These are phyloP conservation scores for Dryocosmus kuriphilus DNA, from an alignment of 2,888 invertebrate species.

Conservation along the genomic window DNA sequence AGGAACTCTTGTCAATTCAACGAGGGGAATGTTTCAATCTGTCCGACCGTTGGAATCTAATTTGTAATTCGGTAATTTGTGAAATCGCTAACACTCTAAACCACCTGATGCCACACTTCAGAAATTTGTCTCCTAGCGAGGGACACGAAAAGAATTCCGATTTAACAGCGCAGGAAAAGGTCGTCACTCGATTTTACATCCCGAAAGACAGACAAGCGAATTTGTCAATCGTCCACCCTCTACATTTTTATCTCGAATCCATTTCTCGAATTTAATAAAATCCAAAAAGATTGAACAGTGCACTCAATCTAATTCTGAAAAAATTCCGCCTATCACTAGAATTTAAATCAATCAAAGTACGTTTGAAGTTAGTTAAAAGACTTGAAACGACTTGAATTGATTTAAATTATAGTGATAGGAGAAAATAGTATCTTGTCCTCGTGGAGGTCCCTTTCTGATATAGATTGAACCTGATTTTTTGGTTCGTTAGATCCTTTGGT, in stretches of 20 bases:
- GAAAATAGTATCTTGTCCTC: neutral
- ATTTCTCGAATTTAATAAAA: neutral
- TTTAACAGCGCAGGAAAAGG: constrained; percentile 30
- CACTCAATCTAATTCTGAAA: neutral
- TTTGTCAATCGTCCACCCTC: neutral
- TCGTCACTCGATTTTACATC: constrained; percentile 20
- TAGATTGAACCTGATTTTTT: constrained; percentile 66
- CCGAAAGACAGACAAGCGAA: constrained; percentile 18
- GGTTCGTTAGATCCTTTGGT: constrained; percentile 72
- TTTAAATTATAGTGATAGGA: neutral
- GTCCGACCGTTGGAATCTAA: constrained; percentile 54
- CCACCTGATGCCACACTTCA: constrained; percentile 61
- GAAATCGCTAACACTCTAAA: constrained; percentile 57
- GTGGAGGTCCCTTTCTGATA: neutral
- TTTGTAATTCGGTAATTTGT: constrained; percentile 65
- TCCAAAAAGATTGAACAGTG: neutral
- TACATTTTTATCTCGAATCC: neutral
- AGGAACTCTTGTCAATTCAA: neutral
- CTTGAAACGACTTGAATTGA: neutral
- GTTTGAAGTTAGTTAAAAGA: neutral
- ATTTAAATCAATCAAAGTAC: neutral
- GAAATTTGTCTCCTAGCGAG: constrained; percentile 49
- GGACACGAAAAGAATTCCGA: constrained; percentile 23
- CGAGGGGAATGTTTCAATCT: constrained; percentile 30
- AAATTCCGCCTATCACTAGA: neutral